phyloP scores from a whole-genome alignment of 2,113 vertebrate species.

The Malurus melanocephalus region DNA sequence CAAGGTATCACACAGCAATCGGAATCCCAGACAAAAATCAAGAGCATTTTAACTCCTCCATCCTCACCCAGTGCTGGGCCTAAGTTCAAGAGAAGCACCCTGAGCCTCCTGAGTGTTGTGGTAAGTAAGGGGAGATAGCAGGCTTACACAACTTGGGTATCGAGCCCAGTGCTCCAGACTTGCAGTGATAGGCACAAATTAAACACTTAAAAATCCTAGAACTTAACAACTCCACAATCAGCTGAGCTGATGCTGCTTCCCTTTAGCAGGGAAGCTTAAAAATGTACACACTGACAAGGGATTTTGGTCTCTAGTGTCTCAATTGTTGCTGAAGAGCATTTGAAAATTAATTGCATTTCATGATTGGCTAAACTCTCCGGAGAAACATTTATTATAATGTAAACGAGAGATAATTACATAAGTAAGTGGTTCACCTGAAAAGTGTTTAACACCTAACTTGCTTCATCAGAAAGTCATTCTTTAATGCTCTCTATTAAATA shows the following conservation, averaged over 20 bases:
- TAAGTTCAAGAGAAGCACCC: background rate
- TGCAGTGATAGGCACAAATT: background rate
- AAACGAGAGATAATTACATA: slow-evolving; percentile 57
- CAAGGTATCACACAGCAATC: accelerated
- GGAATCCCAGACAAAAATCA: background rate
- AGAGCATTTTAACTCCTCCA: background rate
- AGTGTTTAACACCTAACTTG: slow-evolving; percentile 56
- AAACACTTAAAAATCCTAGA: background rate
- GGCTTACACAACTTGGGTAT: background rate
- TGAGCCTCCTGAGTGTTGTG: background rate
- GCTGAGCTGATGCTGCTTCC: background rate
- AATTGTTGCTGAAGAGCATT: slow-evolving; percentile 48
- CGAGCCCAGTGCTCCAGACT: background rate
- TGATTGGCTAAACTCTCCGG: slow-evolving; percentile 51
- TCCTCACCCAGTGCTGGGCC: background rate
- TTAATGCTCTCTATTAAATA: slow-evolving; percentile 44
- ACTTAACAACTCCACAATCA: background rate
- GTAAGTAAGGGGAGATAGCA: background rate
- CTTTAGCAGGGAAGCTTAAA: background rate
- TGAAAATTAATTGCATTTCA: slow-evolving; percentile 65
- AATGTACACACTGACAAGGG: background rate
- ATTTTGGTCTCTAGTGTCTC: background rate
- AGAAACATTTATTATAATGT: slow-evolving; percentile 57
- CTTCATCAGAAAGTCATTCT: slow-evolving; percentile 30
- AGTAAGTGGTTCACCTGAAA: slow-evolving; percentile 57